phyloP scores from a whole-genome alignment of 2,113 vertebrate genomes.

The Atherinomorus stipes region DNA sequence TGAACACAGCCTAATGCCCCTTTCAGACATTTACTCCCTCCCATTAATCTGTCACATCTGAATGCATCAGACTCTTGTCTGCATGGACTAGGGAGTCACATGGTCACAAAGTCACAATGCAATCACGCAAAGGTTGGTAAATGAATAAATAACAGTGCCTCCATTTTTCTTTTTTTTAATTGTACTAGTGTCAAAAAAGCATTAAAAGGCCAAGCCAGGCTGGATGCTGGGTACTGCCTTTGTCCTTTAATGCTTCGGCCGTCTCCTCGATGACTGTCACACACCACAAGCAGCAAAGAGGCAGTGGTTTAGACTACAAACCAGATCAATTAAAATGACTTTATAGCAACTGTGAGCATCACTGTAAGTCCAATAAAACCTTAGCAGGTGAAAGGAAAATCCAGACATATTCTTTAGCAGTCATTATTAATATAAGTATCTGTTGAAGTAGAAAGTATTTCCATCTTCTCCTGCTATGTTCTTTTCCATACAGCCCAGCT shows the following conservation, averaged over 20 bases:
- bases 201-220: background rate
- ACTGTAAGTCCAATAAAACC: background rate
- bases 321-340: too few relatives aligned
- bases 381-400: background rate
- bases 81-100: background rate
- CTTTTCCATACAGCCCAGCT: too few relatives aligned
- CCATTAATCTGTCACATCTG: background rate
- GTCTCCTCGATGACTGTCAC: background rate
- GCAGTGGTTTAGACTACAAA: too few relatives aligned
- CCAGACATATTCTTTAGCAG: background rate
- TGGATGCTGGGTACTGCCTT: too few relatives aligned
- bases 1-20: slow-evolving; percentile 2
- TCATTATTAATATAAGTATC: too few relatives aligned
- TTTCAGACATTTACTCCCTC: background rate
- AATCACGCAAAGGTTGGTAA: too few relatives aligned
- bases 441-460: too few relatives aligned
- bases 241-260: background rate
- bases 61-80: background rate
- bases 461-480: too few relatives aligned
- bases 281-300: background rate
- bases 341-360: background rate
- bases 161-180: too few relatives aligned
- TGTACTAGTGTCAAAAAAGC: background rate
- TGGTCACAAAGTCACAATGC: too few relatives aligned
- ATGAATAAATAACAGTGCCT: too few relatives aligned